Base-by-base conservation (phyloP, 2,888 invertebrate genomes). In the Andrena camellia region DNA sequence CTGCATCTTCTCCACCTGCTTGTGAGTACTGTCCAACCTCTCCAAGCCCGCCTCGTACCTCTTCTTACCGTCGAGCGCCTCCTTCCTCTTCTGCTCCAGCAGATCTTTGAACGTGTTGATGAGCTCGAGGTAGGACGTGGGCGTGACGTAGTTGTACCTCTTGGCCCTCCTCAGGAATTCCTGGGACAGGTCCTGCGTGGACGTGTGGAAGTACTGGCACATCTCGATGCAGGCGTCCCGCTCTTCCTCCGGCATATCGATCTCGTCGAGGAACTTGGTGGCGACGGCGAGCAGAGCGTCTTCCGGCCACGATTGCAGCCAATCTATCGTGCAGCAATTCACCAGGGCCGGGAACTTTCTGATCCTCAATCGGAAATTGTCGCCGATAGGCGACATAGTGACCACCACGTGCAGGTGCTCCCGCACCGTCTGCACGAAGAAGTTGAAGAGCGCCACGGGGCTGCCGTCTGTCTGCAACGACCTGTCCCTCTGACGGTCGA, bases 231-330 rank as follows among this genome's bases (percentile, higher is more conserved):
- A 97, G 0, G 97, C 97, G 13, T 95, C 93, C 23, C 97, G 95
- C 92, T 98, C 98, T 17, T 96, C 93, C 0, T 96, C 95, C 0
- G 96, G 96, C 67, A 99, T 94, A 86, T 98, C 97, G 35, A 98
- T 96, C 77, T 97, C 97, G 71, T 96, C 96, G 17, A 99, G 94
- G 94, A 98, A 94, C 88, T 95, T 94, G 0, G 96, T 97, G 0
- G 99, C 98, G 0, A 99, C 98, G 0, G 98, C 98, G 35, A 98
- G 94, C 35, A 99, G 94, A 0, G 99, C 99, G 94, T 99, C 99
- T 89, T 97, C 96, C 0, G 99, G 99, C 99, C 99, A 99, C 62
- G 97, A 96, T 95, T 98, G 98, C 94, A 99, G 97, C 99, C 99
- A 99, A 93, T 99, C 98, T 84, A 99, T 98, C 0, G 98, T 99